Conservation (phyloP, 2,797 vertebrate species). For the Gymnoscopelus microlampas region DNA sequence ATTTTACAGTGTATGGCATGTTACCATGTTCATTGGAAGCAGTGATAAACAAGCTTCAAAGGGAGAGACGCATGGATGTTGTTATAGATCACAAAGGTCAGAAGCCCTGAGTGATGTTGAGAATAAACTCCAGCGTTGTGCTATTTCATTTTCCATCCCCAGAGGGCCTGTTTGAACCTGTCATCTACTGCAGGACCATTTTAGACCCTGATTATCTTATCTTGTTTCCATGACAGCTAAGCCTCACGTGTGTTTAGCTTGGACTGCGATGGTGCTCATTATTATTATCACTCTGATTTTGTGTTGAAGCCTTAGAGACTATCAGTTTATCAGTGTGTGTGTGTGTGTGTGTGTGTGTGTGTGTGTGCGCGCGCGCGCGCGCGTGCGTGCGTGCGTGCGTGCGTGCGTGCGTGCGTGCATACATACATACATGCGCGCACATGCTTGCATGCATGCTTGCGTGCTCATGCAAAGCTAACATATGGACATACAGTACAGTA, state of each 20-base stretch:
- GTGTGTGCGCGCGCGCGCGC: no score
- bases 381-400: no score
- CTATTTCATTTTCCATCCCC: constrained; percentile 42
- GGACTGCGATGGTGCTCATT: constrained; percentile 12
- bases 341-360: no score
- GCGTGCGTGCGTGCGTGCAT: no score
- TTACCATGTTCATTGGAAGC: no score
- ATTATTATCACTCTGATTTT: constrained; percentile 43
- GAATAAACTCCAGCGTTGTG: constrained; percentile 19
- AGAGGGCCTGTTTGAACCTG: constrained; percentile 33
- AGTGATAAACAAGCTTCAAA: constrained; percentile 17
- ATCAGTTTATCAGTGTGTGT: no score
- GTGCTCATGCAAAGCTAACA: neutral
- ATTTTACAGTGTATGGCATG: no score
- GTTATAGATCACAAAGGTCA: constrained; percentile 34
- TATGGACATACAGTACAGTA: neutral
- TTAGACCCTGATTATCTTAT: constrained; percentile 44
- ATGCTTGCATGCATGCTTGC: neutral
- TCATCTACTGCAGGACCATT: constrained; percentile 32
- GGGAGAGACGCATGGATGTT: constrained; percentile 10
- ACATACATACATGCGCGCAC: no score
- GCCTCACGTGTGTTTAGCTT: constrained; percentile 25
- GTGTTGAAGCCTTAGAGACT: constrained; percentile 4
- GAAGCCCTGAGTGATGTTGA: constrained; percentile 9
- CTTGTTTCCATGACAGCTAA: constrained; percentile 51